Percentiles rank a stretch among this genome's conserved stretches.
phyloP scores from a whole-genome alignment of 2,113 vertebrate genomes.

The Pica pica region DNA sequence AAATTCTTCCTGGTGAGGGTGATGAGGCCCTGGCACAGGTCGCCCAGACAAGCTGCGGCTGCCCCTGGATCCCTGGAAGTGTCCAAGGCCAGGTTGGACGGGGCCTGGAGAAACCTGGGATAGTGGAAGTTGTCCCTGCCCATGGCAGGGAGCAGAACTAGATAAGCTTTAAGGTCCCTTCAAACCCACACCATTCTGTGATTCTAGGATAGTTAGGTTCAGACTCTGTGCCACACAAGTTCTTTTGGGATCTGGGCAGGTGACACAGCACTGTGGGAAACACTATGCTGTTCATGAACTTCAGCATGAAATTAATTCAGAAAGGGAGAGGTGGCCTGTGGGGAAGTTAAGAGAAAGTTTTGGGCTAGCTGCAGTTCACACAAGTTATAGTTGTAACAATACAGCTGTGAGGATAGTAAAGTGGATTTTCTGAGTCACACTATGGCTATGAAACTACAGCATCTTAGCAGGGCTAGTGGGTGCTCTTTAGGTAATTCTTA shows the following conservation, averaged over 20 bases:
- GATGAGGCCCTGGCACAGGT: rapidly evolving
- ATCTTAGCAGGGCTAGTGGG: rapidly evolving
- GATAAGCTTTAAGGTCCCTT: neutral
- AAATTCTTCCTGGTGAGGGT: neutral
- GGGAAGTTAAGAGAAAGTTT: neutral
- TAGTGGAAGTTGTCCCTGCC: neutral
- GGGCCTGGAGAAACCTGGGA: neutral
- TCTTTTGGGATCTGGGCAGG: neutral
- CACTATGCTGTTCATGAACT: neutral
- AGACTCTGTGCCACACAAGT: neutral
- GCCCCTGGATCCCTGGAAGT: neutral
- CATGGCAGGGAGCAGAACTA: neutral
- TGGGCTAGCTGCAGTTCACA: neutral
- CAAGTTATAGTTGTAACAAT: neutral
- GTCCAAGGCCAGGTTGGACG: neutral
- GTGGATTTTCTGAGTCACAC: neutral
- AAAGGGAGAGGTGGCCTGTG: neutral
- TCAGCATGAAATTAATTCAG: neutral
- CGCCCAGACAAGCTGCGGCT: neutral
- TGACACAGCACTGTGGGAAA: neutral
- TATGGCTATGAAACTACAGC: neutral
- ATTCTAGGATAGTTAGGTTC: neutral
- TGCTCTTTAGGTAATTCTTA: neutral
- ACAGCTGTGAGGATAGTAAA: neutral
- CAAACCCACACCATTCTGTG: neutral